Percentiles rank a stretch among this genome's conserved stretches.
Evolutionary conservation across 2,113 vertebrate genomes (phyloP).

Genomic region (Prinia subflava): DNA sequence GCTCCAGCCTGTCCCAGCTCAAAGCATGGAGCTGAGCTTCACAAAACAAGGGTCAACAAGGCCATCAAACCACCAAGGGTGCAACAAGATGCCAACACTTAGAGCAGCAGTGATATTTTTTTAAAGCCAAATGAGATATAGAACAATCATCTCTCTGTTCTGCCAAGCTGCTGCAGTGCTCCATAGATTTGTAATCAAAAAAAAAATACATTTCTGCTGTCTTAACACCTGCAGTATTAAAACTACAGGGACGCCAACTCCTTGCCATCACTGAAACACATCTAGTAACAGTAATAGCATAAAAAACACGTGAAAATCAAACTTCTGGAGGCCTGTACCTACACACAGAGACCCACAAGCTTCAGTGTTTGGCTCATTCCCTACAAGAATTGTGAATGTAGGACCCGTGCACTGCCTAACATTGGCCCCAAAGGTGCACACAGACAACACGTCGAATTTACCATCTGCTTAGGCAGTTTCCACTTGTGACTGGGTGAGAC

Average conservation of each 20-base stretch:
- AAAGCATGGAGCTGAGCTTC: neutral
- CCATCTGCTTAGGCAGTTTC: neutral
- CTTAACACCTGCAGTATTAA: neutral
- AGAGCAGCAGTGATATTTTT: neutral
- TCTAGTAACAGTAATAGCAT: neutral
- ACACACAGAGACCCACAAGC: neutral
- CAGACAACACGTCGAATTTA: neutral
- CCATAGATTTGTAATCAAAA: neutral
- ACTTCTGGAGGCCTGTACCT: neutral
- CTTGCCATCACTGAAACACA: neutral
- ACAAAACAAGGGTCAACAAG: neutral
- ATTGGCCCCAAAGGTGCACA: neutral
- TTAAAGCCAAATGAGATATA: neutral
- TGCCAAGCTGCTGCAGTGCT: neutral
- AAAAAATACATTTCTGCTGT: neutral
- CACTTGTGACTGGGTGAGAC: no score
- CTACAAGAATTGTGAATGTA: neutral
- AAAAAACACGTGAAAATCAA: neutral
- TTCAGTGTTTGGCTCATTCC: neutral
- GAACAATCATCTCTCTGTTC: neutral
- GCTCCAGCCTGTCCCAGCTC: neutral
- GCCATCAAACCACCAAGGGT: neutral
- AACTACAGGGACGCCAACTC: neutral
- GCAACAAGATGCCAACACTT: neutral
- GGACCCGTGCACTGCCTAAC: fast-evolving